Evolutionary conservation across 2,888 invertebrate genomes (phyloP), one percentile per base, ranked within the genome.

Genomic region (Rhopalosiphum nymphaeae): DNA sequence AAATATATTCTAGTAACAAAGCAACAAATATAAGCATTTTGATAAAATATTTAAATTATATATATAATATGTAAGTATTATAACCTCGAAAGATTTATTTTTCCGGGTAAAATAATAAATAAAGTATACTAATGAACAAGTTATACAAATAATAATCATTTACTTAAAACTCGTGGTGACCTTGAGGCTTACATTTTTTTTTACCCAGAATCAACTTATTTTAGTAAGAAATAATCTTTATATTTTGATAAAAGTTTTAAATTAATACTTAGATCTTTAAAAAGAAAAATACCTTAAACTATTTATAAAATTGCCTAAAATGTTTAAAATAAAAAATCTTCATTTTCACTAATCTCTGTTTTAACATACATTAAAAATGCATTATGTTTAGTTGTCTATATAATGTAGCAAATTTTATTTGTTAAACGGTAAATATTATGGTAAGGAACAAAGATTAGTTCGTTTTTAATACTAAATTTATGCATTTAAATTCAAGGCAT

Each of bases 401-500:
- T 67, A n/a, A n/a, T n/a, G n/a, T 36, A 67, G 16, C 16, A n/a
- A 67, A 67, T 67, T 67, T 67, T 67, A 67, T 67, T 67, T 67
- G 36, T n/a, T 67, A 67, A n/a, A n/a, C 16, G 67, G 5, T n/a
- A n/a, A 67, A n/a, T 67, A n/a, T 67, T n/a, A n/a, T 1, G 13
- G 5, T 67, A 36, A 67, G 16, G 1, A 67, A 67, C 5, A 67
- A 67, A 5, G 67, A 67, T 67, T 16, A 7, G n/a, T 67, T 67
- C 36, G 0, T 85, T 85, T 85, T 56, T 26, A 87, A 46, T 90
- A n/a, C 3, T 61, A 67, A 46, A 90, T 46, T 67, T 61, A 46
- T 90, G 16, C 67, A 67, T 67, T 90, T 42, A 67, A 90, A 89
- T n/a, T 90, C 90, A 67, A 90, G 46, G 46, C n/a, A 67, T 90